phyloP scores from a whole-genome alignment of 2,113 vertebrate species.

The Stigmatopora nigra region DNA sequence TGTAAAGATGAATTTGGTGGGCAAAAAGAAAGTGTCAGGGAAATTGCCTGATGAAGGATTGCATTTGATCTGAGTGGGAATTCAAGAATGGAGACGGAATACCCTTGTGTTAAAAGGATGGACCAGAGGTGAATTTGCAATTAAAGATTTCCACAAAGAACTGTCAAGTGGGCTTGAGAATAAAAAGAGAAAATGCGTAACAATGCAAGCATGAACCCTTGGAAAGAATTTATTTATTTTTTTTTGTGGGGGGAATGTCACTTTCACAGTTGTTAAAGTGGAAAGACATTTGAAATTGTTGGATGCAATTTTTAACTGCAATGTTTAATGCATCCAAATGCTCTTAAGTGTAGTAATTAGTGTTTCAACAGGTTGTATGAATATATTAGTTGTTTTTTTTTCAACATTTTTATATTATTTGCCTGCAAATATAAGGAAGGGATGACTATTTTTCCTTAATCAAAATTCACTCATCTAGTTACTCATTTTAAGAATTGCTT shows the following conservation, averaged over 20 bases:
- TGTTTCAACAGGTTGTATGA: not conserved
- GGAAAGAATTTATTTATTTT: not conserved
- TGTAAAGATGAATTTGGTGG: slow-evolving; percentile 62
- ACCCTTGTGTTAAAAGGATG: slow-evolving; percentile 50
- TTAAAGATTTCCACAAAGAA: slow-evolving; percentile 54
- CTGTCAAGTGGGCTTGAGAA: slow-evolving; percentile 51
- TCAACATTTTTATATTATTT: not conserved
- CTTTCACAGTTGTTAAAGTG: not conserved
- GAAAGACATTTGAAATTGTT: not conserved
- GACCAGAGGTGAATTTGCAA: slow-evolving; percentile 51
- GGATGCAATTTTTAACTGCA: not conserved
- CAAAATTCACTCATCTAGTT: too few species aligned
- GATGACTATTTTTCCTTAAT: not conserved
- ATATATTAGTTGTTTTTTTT: not conserved
- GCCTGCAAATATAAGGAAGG: too few species aligned
- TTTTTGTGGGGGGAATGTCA: not conserved
- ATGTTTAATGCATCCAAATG: not conserved
- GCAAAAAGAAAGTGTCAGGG: slow-evolving; percentile 62
- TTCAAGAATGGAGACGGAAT: slow-evolving; percentile 61
- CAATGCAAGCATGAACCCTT: slow-evolving; percentile 7
- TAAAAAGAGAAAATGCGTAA: slow-evolving; percentile 22
- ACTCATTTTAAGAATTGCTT: not conserved
- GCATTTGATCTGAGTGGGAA: slow-evolving; percentile 65
- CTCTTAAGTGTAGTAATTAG: not conserved
- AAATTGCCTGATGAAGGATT: slow-evolving; percentile 68